A percentile compares a stretch with the other conserved stretches of the same genome.
These are phyloP conservation scores for Lycia hirtaria DNA, from an alignment of 2,888 invertebrate genomes.

Conservation along the genomic window DNA sequence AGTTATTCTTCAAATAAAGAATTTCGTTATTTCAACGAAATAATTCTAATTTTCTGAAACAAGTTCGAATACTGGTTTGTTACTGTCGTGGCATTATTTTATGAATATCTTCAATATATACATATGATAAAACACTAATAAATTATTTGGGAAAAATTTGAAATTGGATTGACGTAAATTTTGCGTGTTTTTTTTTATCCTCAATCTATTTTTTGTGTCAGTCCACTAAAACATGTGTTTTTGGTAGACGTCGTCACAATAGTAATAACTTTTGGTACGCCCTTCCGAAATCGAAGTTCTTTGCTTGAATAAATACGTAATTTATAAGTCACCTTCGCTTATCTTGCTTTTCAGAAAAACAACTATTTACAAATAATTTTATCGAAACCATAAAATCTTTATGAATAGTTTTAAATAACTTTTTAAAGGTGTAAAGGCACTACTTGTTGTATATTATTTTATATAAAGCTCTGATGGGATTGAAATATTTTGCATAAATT, in stretches of 20 bases:
- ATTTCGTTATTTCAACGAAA: slow-evolving; percentile 16
- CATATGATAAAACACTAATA: too few relatives aligned
- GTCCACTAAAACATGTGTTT: not conserved
- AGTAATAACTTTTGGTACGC: too few relatives aligned
- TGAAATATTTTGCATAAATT: not conserved
- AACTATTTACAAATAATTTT: not conserved
- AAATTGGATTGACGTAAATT: too few relatives aligned
- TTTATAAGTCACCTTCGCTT: slow-evolving; percentile 26
- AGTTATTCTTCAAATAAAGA: slow-evolving; percentile 33
- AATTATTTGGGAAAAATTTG: too few relatives aligned
- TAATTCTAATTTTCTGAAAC: not conserved
- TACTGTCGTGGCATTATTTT: not conserved
- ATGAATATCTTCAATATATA: too few relatives aligned
- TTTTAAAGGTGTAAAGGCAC: slow-evolving; percentile 17
- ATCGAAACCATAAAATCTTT: not conserved
- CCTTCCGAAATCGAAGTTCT: slow-evolving; percentile 19
- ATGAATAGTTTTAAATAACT: not conserved
- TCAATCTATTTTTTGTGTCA: not conserved
- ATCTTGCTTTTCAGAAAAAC: slow-evolving; percentile 21
- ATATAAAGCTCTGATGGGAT: slow-evolving; percentile 25
- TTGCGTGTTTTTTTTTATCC: not conserved
- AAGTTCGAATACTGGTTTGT: not conserved
- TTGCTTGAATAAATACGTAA: slow-evolving; percentile 25
- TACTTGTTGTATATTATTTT: slow-evolving; percentile 20
- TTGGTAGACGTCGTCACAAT: not conserved